Percentiles rank a stretch among this genome's conserved stretches.
phyloP scores from a whole-genome alignment of 2,888 invertebrate genomes.

The Orthosia incerta region DNA sequence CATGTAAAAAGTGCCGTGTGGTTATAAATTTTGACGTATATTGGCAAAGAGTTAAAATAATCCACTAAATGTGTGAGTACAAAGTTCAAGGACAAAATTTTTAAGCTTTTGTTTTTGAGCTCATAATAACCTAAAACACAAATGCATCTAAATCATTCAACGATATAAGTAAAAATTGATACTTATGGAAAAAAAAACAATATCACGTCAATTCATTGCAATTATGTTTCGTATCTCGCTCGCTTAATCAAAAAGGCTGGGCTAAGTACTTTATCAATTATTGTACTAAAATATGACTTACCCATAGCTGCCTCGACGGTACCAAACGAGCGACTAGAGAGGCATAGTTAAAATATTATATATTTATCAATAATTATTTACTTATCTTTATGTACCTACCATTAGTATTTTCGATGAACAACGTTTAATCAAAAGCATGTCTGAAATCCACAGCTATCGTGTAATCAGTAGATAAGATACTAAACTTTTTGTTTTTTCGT shows the following conservation, averaged over 20 bases:
- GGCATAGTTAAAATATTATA: conserved; percentile 69
- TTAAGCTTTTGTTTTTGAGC: no score
- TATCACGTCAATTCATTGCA: background rate
- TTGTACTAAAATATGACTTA: conserved; percentile 69
- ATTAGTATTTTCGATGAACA: conserved; percentile 66
- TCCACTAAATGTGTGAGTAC: background rate
- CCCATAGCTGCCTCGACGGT: conserved; percentile 79
- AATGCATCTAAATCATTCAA: background rate
- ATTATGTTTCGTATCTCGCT: conserved; percentile 9
- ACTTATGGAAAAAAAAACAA: background rate
- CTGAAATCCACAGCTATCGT: conserved; percentile 67
- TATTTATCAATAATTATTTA: conserved; percentile 77
- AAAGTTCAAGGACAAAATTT: conserved; percentile 26
- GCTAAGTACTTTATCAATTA: conserved; percentile 8
- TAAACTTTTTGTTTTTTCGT: conserved; percentile 47
- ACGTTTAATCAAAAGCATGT: conserved; percentile 68
- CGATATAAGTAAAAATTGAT: background rate
- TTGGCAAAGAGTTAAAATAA: background rate
- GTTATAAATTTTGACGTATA: no score
- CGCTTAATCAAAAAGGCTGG: background rate
- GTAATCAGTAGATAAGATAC: conserved; percentile 55
- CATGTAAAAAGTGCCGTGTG: no score
- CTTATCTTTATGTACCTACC: conserved; percentile 71
- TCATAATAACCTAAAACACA: background rate
- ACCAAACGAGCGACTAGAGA: conserved; percentile 77